Evolutionary conservation across 1,140 invertebrate genomes (phyloP), one percentile per base, ranked within the genome.

Genomic region (Oncopeltus fasciatus): DNA sequence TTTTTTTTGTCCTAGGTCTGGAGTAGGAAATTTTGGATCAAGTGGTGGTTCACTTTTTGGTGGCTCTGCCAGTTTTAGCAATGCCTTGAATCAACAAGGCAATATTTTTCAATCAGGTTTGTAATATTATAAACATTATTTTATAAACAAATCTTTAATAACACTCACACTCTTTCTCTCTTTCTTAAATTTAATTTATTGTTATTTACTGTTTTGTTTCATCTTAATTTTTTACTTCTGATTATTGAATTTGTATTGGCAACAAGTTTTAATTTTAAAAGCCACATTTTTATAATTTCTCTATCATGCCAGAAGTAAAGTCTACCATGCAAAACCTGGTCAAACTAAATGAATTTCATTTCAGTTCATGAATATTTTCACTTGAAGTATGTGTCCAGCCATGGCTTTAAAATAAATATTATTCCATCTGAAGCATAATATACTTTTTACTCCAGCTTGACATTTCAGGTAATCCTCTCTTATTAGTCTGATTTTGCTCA

Each of bases 11-110:
- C 59, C 57, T n/a, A 38, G 61, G 2, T 21, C 26, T 47, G 43
- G n/a, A n/a, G n/a, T 26, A 27, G 62, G 62, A 18, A 57, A 43
- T 12, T 63, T 63, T 51, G 62, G 62, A 31, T 29, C 33, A 1
- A 59, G 62, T 59, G 63, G 65, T 20, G 57, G 65, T 20, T 63
- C 65, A 20, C 29, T 43, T 2, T 64, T 64, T 44, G 57, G 62
- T 11, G 49, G 49, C 14, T 31, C 28, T 2, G 5, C 56, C 28
- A 38, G 56, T 33, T 57, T 57, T 24, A 26, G 56, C 16, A 38
- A n/a, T 5, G 31, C 33, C 14, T 16, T 27, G 9, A 11, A 27
- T 24, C 62, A 64, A 64, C 47, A 53, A 31, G 62, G 57, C n/a
- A 29, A 46, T 24, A 28, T 57, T 16, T 62, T 62, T 28, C 61